Evolutionary conservation across 2,113 vertebrate genomes (phyloP).

Genomic region (Malurus melanocephalus): DNA sequence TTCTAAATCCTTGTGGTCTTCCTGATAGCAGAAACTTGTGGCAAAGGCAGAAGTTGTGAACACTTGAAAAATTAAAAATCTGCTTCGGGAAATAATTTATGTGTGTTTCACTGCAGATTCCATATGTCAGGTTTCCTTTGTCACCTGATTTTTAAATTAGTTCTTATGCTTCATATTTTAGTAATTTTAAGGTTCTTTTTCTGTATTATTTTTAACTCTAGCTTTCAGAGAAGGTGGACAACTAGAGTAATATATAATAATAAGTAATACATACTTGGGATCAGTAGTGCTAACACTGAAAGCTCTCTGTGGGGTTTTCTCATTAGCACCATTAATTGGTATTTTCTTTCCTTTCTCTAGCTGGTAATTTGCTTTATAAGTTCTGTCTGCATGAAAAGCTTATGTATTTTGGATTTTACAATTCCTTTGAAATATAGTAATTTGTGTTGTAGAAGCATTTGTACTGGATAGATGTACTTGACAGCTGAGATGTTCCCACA

Average conservation of each 20-base stretch:
- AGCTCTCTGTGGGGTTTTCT: not conserved
- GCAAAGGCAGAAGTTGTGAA: not conserved
- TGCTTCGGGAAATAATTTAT: not conserved
- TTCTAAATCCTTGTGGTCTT: not conserved
- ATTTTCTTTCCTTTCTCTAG: not conserved
- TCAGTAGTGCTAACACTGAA: not conserved
- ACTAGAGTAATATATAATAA: not conserved
- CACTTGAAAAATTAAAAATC: not conserved
- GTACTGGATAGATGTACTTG: not conserved
- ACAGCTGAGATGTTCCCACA: not conserved
- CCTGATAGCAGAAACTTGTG: not conserved
- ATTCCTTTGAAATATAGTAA: not conserved
- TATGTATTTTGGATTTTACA: rapidly evolving
- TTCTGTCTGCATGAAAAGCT: not conserved
- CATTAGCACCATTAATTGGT: not conserved
- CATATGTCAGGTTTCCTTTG: not conserved
- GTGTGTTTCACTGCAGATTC: not conserved
- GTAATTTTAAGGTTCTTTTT: not conserved
- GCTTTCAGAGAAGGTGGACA: not conserved
- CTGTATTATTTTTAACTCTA: not conserved
- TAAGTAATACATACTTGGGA: not conserved
- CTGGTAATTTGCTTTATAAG: not conserved
- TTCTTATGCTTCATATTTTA: not conserved
- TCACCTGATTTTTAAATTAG: not conserved
- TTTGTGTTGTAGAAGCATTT: not conserved